phyloP scores from a whole-genome alignment of 2,797 vertebrate species.

The Notoglanidium macrostoma region DNA sequence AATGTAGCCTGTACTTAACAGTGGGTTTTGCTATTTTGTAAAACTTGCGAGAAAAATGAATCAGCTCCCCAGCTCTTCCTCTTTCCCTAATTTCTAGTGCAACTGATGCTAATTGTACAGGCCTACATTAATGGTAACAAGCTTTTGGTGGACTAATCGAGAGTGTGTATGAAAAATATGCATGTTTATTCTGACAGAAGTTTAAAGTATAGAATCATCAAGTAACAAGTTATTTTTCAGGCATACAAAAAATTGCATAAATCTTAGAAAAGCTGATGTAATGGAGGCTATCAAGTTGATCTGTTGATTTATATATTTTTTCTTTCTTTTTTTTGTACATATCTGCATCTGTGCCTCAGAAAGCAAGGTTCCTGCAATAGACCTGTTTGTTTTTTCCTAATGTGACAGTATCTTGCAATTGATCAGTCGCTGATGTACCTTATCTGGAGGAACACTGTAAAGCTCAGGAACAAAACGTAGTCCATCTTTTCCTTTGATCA shows the following conservation, averaged over 20 bases:
- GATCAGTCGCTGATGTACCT: constrained; percentile 64
- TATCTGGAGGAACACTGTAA: constrained; percentile 89
- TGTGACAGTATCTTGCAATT: neutral
- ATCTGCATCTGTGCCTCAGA: neutral
- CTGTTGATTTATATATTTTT: neutral
- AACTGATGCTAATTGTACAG: neutral
- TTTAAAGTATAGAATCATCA: neutral
- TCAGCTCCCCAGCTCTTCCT: neutral
- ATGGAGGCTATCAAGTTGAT: too few species aligned
- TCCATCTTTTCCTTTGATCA: constrained; percentile 91
- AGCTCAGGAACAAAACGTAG: constrained; percentile 87
- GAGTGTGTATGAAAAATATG: neutral
- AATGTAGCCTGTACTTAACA: neutral
- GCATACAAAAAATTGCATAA: neutral
- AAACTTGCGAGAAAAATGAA: neutral
- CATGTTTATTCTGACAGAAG: neutral
- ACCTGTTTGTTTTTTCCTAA: neutral
- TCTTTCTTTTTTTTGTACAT: neutral
- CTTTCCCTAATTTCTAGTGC: neutral
- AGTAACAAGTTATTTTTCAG: neutral
- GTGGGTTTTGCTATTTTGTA: neutral
- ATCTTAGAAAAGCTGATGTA: neutral
- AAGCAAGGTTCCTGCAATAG: neutral
- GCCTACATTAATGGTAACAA: neutral
- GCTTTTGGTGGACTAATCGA: neutral